Evolutionary conservation across 2,113 vertebrate species (phyloP), one percentile per base, ranked within the genome.

Genomic region (Rhodinocichla rosea): DNA sequence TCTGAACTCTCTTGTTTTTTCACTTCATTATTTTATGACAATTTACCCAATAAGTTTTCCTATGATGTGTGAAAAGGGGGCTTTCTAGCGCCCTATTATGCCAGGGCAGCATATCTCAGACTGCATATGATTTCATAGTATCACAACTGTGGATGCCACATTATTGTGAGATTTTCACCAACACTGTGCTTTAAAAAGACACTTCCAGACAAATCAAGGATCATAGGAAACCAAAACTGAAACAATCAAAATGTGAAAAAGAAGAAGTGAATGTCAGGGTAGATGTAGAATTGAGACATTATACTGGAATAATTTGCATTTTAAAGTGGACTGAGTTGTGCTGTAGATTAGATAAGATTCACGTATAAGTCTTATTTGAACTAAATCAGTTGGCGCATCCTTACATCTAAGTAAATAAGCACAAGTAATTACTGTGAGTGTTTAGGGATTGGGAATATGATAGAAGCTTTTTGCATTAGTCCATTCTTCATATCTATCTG

Each of bases 201-300:
- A 42, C 26, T 83, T 79, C 15, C 39, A 45, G 23, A 23, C 8
- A 89, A 90, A 69, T 2, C 3, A 42, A 82, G 85, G 15, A 14
- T 64, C 21, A 30, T 2, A 49, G 21, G 10, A 79, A 90, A 44
- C 24, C 11, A 60, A 60, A 85, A 42, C 7, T 50, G 32, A 47
- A 39, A 27, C 28, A 71, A 59, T n/a, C 4, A 55, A 50, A 81
- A 50, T 11, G 2, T 33, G 5, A 53, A 94, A 70, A 67, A 83
- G 50, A 45, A 26, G 6, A 74, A 49, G 4, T 0, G 0, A n/a
- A 30, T 57, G 21, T 65, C 35, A 63, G 5, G 3, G 10, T 52
- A 37, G 5, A 27, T 47, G 23, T 12, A 52, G 44, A 70, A 76
- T 14, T 45, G 44, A 84, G 27, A 92, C 10, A 18, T 35, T 73